phyloP scores from a whole-genome alignment of 2,888 invertebrate genomes.

The Cistogaster globosa region DNA sequence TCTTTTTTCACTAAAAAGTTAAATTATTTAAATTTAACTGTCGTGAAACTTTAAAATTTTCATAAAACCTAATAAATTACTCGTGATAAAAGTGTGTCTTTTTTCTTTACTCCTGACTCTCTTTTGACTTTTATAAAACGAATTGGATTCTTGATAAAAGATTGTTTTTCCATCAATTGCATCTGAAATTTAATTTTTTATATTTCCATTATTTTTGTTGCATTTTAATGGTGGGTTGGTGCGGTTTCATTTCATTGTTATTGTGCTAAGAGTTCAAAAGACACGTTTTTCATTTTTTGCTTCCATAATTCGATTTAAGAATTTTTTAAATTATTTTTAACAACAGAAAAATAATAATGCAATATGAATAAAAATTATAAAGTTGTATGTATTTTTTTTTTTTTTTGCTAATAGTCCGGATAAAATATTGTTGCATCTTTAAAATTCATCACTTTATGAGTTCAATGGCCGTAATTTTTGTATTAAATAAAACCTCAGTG shows the following conservation, averaged over 20 bases:
- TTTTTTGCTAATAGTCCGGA: constrained; percentile 10
- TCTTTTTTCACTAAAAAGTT: no score
- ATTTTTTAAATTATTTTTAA: constrained; percentile 21
- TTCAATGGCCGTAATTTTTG: constrained; percentile 37
- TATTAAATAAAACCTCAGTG: background rate
- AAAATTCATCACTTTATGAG: constrained; percentile 42
- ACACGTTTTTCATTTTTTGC: constrained; percentile 48
- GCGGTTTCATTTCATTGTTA: background rate
- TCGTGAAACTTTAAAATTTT: no score
- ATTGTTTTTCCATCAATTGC: background rate
- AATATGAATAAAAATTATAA: constrained; percentile 23
- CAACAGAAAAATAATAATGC: background rate
- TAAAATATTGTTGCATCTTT: background rate
- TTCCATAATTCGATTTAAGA: constrained; percentile 46
- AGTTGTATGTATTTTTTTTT: constrained; percentile 8
- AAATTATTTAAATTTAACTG: no score
- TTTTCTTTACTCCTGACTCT: no score
- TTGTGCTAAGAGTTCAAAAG: constrained; percentile 49
- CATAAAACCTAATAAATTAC: no score
- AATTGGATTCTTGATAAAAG: background rate
- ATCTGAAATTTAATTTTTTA: no score
- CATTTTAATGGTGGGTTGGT: background rate
- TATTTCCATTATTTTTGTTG: no score
- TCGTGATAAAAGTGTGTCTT: no score
- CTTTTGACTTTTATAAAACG: no score